Percentiles rank a stretch among this genome's conserved stretches.
Evolutionary conservation across 2,888 invertebrate genomes (phyloP).

Genomic region (Vanessa cardui): DNA sequence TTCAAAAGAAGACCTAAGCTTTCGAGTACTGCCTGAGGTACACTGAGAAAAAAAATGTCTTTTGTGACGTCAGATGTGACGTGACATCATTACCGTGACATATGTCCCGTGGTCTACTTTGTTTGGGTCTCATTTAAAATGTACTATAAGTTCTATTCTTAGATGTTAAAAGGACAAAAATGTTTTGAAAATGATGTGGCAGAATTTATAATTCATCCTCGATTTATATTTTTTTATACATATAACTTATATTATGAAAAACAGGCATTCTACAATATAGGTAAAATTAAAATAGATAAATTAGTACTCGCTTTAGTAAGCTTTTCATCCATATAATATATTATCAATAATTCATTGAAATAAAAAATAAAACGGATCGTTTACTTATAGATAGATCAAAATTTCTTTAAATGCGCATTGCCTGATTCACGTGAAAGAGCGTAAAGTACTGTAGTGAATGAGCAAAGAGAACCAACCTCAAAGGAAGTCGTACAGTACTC

Average conservation of each 20-base stretch:
- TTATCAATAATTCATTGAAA: not conserved
- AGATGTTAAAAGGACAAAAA: no score
- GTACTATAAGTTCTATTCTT: not conserved
- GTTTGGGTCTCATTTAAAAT: constrained; percentile 19
- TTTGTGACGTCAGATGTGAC: constrained; percentile 26
- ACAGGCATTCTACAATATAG: no score
- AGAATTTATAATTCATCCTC: no score
- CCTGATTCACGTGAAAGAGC: constrained; percentile 6
- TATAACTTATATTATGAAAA: no score
- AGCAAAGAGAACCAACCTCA: constrained; percentile 12
- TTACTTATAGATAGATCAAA: constrained; percentile 9
- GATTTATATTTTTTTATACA: no score
- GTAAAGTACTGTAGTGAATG: constrained; percentile 10
- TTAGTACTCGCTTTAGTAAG: no score
- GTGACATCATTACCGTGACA: constrained; percentile 24
- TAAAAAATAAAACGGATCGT: not conserved
- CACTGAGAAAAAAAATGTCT: constrained; percentile 14
- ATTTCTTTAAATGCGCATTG: constrained; percentile 11
- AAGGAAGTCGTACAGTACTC: constrained; percentile 19
- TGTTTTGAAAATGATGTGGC: no score
- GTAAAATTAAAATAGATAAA: no score
- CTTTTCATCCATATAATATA: not conserved
- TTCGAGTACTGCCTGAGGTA: constrained; percentile 8
- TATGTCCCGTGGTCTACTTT: constrained; percentile 30
- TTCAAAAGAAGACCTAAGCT: constrained; percentile 16